phyloP scores from a whole-genome alignment of 2,797 vertebrate species.

The Smutsia temminckii region DNA sequence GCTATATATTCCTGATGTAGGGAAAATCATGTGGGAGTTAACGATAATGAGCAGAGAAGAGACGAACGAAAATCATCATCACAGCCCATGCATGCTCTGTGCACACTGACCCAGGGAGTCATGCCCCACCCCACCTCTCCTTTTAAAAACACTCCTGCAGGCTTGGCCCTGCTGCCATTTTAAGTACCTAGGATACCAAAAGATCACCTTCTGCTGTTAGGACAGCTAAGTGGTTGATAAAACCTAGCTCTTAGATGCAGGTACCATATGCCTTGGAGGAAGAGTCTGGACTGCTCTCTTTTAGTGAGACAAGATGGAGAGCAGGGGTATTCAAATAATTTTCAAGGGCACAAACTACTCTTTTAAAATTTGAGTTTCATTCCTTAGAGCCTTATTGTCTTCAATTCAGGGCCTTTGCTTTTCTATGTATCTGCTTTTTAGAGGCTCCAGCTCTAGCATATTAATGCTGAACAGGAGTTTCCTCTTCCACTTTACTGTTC shows the following conservation, averaged over 20 bases:
- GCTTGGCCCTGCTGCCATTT: background rate
- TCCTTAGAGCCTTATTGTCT: background rate
- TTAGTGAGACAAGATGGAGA: background rate
- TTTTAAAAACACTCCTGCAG: background rate
- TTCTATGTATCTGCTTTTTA: background rate
- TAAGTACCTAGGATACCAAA: background rate
- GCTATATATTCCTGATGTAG: background rate
- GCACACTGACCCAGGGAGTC: background rate
- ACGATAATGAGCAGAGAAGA: background rate
- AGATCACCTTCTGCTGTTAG: background rate
- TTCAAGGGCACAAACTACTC: background rate
- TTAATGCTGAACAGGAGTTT: background rate
- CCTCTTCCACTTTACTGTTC: background rate
- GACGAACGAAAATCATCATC: background rate
- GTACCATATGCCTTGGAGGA: background rate
- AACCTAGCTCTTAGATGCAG: background rate
- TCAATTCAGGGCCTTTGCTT: background rate
- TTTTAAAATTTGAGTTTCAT: background rate
- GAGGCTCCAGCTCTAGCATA: background rate
- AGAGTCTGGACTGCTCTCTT: background rate
- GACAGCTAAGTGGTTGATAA: background rate
- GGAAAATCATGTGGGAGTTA: background rate
- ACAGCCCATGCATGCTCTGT: rapidly evolving
- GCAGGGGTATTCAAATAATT: background rate
- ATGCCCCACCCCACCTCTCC: background rate